Evolutionary conservation across 2,113 vertebrate species (phyloP).

Genomic region (Onychostruthus taczanowskii): DNA sequence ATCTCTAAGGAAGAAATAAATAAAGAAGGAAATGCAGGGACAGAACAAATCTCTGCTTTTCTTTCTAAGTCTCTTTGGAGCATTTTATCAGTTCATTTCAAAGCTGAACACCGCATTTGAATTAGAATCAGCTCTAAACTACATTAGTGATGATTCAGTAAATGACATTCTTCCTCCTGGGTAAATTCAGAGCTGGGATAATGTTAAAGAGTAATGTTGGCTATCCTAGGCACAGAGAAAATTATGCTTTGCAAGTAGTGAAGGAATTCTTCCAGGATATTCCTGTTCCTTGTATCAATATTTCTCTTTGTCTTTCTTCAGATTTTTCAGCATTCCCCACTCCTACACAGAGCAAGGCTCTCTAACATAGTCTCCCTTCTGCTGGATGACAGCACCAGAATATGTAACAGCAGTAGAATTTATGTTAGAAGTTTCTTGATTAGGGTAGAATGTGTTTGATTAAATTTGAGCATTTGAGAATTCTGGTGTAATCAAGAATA

Average conservation of each 20-base stretch:
- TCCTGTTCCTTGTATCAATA: not conserved
- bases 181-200: not conserved
- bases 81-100: not conserved
- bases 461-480: not conserved
- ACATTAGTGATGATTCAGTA: not conserved
- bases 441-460: not conserved
- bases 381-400: not conserved
- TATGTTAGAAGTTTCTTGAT: not conserved
- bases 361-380: not conserved
- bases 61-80: not conserved
- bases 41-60: not conserved
- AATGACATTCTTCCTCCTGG: not conserved
- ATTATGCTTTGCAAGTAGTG: not conserved
- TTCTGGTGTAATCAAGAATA: not conserved
- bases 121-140: not conserved
- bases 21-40: not conserved
- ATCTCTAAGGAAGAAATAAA: not conserved
- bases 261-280: not conserved
- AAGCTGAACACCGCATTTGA: not conserved
- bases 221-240: not conserved
- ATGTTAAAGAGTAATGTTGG: not conserved
- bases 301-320: not conserved
- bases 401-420: not conserved
- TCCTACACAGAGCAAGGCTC: not conserved
- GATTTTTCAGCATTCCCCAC: not conserved